A percentile compares a stretch with the other conserved stretches of the same genome.
Conservation (phyloP, 2,888 invertebrate genomes). For the Ptychoptera albimana region DNA sequence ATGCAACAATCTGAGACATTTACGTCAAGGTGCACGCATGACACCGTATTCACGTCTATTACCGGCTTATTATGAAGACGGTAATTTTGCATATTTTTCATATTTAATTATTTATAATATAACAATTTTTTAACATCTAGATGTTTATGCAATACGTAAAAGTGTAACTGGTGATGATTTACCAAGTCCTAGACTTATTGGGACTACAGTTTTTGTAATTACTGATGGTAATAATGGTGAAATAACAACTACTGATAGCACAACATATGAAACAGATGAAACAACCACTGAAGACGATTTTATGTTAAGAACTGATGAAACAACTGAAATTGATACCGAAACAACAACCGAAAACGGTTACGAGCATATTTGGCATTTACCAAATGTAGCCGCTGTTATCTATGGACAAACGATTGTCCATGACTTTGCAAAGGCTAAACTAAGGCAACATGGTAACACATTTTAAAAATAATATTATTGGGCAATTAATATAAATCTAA, state of each 20-base stretch:
- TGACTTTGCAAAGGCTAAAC: conserved; percentile 3
- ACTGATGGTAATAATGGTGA: too few relatives aligned
- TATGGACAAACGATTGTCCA: conserved; percentile 7
- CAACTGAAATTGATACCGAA: too few relatives aligned
- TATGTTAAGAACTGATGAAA: too few relatives aligned
- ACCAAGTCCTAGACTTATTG: conserved; percentile 43
- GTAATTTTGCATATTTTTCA: too few relatives aligned
- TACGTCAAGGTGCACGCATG: conserved; percentile 10
- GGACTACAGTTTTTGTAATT: neutral
- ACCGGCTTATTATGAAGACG: conserved; percentile 34
- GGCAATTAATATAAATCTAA: too few relatives aligned
- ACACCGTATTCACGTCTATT: conserved; percentile 24
- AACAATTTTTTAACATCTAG: conserved; percentile 2
- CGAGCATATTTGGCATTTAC: neutral
- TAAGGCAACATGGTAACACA: conserved; percentile 3
- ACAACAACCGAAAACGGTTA: too few relatives aligned
- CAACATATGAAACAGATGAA: neutral
- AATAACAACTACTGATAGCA: neutral
- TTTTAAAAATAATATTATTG: neutral
- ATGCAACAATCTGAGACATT: conserved; percentile 13
- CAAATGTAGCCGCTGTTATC: conserved; percentile 6
- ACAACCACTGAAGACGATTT: neutral
- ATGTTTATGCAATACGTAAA: conserved; percentile 37
- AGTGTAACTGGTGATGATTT: conserved; percentile 47
- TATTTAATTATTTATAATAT: too few relatives aligned